These are phyloP conservation scores for Neodiprion virginianus DNA, from an alignment of 1,140 invertebrate species.

Conservation along the genomic window DNA sequence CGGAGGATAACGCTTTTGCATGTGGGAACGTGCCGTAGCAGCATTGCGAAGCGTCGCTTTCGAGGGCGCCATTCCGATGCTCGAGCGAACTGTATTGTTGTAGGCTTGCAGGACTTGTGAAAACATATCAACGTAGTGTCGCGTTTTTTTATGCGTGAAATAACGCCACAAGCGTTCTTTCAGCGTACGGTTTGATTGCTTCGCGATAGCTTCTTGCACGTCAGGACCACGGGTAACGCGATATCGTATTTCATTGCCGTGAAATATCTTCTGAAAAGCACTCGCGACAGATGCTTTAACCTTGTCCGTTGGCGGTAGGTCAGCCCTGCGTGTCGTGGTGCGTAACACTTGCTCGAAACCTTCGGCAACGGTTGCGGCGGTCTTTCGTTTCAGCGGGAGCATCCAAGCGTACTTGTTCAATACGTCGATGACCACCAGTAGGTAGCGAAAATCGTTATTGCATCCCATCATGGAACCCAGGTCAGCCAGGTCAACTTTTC, in stretches of 20 bases:
- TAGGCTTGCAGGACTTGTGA: too few species aligned
- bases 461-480: slow-evolving; percentile 38
- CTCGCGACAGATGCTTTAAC: slow-evolving; percentile 30
- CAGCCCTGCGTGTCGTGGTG: not conserved
- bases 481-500: slow-evolving; percentile 46
- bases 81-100: too few species aligned
- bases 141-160: slow-evolving; percentile 25
- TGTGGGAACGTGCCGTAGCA: too few species aligned
- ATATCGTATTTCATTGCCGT: slow-evolving; percentile 27
- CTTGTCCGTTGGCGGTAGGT: slow-evolving; percentile 26
- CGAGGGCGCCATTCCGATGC: too few species aligned
- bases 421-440: slow-evolving; percentile 53
- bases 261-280: slow-evolving; percentile 24
- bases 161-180: slow-evolving; percentile 38
- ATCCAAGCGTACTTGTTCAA: slow-evolving; percentile 50
- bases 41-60: too few species aligned
- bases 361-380: slow-evolving; percentile 14
- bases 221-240: slow-evolving; percentile 24
- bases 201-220: slow-evolving; percentile 30
- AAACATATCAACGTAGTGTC: slow-evolving; percentile 31
- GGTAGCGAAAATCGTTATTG: slow-evolving; percentile 44
- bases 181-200: slow-evolving; percentile 34
- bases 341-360: slow-evolving; percentile 15
- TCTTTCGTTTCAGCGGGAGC: slow-evolving; percentile 47
- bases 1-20: too few species aligned